Evolutionary conservation across 1,140 invertebrate genomes (phyloP).

Genomic region (Pseudomyrmex cubaensis): DNA sequence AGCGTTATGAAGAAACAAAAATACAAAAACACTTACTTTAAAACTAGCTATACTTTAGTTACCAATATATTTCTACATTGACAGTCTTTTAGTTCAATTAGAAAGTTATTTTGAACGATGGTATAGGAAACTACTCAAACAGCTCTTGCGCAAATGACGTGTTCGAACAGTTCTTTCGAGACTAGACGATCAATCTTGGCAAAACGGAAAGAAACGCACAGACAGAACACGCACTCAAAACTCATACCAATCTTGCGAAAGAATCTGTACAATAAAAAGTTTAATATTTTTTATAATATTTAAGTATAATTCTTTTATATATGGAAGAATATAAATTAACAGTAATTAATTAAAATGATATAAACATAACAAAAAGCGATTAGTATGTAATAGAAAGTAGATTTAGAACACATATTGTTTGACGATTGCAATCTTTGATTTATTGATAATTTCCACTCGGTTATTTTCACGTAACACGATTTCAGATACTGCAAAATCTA

Average conservation of each 20-base stretch:
- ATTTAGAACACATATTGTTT: conserved; percentile 8
- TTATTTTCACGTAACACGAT: conserved; percentile 33
- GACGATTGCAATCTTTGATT: conserved; percentile 29
- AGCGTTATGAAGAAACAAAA: too few species aligned
- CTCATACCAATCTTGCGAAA: conserved; percentile 14
- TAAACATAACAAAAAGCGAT: not conserved
- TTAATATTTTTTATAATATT: too few species aligned
- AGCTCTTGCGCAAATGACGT: conserved; percentile 41
- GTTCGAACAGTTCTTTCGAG: conserved; percentile 32
- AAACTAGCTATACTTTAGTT: too few species aligned
- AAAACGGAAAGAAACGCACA: not conserved
- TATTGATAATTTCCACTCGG: conserved; percentile 27
- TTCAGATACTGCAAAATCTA: conserved; percentile 35
- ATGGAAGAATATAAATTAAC: too few species aligned
- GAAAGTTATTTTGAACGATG: conserved; percentile 37
- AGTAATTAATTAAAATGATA: too few species aligned
- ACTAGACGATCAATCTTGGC: conserved; percentile 21
- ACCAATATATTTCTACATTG: too few species aligned
- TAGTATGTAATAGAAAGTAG: not conserved
- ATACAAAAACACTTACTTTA: too few species aligned
- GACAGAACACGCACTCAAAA: not conserved
- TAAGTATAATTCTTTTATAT: not conserved
- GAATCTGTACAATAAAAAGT: not conserved
- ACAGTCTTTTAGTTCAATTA: not conserved
- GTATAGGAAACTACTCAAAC: not conserved